A percentile compares a stretch with the other conserved stretches of the same genome.
Conservation (phyloP, 2,113 vertebrate genomes). For the Dipodomys ordii region DNA sequence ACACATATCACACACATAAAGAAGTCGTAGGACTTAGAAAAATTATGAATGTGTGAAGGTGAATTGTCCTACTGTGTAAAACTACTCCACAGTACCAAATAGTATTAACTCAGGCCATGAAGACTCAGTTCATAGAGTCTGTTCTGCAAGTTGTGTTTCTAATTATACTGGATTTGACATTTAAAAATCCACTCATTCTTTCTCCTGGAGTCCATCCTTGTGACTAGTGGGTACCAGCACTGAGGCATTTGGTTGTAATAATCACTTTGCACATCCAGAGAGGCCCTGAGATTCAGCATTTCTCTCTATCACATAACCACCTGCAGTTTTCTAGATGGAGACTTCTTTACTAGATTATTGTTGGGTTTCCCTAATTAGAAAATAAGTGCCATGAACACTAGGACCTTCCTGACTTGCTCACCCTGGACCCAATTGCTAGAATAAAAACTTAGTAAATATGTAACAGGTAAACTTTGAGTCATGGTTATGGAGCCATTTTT, state of each 20-base stretch:
- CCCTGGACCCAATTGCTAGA: background rate
- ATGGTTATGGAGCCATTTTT: slow-evolving; percentile 31
- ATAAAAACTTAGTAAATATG: too few relatives aligned
- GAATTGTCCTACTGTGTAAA: background rate
- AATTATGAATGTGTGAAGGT: background rate
- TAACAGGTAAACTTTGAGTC: slow-evolving; percentile 1
- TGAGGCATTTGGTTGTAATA: slow-evolving; percentile 1
- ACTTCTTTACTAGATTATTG: background rate
- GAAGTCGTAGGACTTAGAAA: slow-evolving; percentile 4
- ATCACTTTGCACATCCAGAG: background rate
- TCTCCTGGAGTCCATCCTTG: slow-evolving; percentile 46
- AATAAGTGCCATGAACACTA: background rate
- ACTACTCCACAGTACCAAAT: background rate
- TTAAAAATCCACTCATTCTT: slow-evolving; percentile 33
- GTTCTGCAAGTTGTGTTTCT: background rate
- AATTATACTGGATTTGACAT: background rate
- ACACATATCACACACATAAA: too few relatives aligned
- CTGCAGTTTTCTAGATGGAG: background rate
- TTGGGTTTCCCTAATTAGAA: slow-evolving; percentile 20
- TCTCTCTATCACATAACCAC: background rate
- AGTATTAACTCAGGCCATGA: background rate
- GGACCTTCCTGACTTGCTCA: background rate
- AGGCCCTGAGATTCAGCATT: background rate
- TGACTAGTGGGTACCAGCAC: slow-evolving; percentile 18
- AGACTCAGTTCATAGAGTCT: background rate